Percentiles rank a stretch among this genome's conserved stretches.
Evolutionary conservation across 2,113 vertebrate species (phyloP).

Genomic region (Eolophus roseicapilla): DNA sequence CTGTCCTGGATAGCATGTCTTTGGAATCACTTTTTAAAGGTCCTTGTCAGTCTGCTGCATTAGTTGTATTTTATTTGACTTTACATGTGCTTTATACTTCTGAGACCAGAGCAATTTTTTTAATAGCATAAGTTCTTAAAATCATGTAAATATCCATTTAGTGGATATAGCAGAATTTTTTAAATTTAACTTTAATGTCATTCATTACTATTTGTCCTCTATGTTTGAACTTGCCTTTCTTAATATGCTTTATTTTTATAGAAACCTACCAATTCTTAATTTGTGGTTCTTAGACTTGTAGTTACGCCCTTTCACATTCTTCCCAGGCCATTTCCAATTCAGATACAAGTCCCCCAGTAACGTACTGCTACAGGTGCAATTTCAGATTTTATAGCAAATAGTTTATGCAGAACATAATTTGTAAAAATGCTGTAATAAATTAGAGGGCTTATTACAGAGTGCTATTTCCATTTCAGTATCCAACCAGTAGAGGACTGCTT

Average conservation of each 20-base stretch:
- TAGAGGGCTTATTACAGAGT: neutral
- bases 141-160: constrained; percentile 39
- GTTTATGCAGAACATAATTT: neutral
- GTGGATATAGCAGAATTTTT: neutral
- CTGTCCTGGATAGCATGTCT: neutral
- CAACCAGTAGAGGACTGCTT: neutral
- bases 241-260: neutral
- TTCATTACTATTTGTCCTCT: constrained; percentile 32
- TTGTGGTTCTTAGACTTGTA: neutral
- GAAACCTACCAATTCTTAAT: neutral
- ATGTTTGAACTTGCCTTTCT: neutral
- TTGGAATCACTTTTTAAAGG: constrained; percentile 59
- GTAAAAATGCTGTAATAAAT: constrained; percentile 11
- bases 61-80: neutral
- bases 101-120: neutral
- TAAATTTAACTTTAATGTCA: constrained; percentile 31
- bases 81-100: constrained; percentile 35
- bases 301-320: neutral
- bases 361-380: neutral
- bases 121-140: constrained; percentile 27
- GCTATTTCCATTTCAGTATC: neutral
- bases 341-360: neutral
- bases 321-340: neutral
- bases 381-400: constrained; percentile 15
- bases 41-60: constrained; percentile 4